Base-by-base conservation (phyloP, 2,888 invertebrate genomes). In the Ormia ochracea region DNA sequence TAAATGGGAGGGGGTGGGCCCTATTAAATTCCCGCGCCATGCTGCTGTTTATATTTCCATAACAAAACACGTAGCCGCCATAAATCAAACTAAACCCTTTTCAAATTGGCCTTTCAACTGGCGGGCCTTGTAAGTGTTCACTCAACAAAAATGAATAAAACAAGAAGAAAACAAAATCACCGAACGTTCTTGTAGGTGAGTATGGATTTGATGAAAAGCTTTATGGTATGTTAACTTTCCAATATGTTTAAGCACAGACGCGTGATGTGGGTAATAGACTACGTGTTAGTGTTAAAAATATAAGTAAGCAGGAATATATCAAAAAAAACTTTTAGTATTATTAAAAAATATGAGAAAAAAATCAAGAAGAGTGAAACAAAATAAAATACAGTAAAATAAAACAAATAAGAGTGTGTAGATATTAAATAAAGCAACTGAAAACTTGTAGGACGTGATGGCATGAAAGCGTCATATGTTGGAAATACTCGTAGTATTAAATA, bases 191-290 rank as follows among this genome's bases (percentile, higher is more conserved):
- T 38, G n/a, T 10, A 33, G 31, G 38, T 31, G 38, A 43, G 36
- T 52, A 41, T 59, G 69, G 58, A 80, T 73, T 76, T 80, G 80
- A 80, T 76, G 80, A 80, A 80, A 76, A 76, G 80, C 76, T 80
- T 80, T 76, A 80, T 68, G 80, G 76, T 80, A 80, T 80, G 76
- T 80, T 80, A 80, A 80, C 80, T 80, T 80, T 80, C 76, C 80
- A 80, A 80, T 80, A 76, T 76, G 68, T 73, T 80, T 80, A 76
- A 80, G 80, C 80, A 76, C 72, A 80, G 72, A 76, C 80, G 76
- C 80, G 80, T 80, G 80, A 80, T 80, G 80, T 76, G 72, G 80
- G 76, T 76, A 80, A 80, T 73, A 80, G 80, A 76, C 76, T 76
- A 80, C 80, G 80, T 80, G 80, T 58, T 76, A 68, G 69, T 76